Percentiles rank a stretch among this genome's conserved stretches.
phyloP scores from a whole-genome alignment of 2,888 invertebrate species.

The Callinectes sapidus region DNA sequence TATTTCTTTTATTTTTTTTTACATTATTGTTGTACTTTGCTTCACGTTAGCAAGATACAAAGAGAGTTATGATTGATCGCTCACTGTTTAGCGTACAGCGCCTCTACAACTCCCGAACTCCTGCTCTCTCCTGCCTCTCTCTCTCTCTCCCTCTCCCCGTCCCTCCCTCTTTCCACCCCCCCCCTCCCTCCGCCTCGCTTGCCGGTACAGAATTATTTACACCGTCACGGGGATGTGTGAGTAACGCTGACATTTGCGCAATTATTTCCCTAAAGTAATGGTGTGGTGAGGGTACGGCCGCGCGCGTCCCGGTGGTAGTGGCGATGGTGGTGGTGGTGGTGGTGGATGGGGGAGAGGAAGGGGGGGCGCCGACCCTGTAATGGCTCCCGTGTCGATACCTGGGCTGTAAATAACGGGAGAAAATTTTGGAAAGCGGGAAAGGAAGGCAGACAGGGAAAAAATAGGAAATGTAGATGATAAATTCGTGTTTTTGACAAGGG shows the following conservation, averaged over 20 bases:
- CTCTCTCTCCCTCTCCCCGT: background rate
- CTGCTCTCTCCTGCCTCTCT: background rate
- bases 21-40: background rate
- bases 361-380: background rate
- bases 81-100: background rate
- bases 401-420: constrained; percentile 15
- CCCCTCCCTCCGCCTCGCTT: background rate
- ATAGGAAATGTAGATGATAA: background rate
- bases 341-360: background rate
- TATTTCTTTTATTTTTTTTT: background rate
- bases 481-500: background rate
- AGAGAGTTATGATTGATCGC: background rate
- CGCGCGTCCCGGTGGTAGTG: background rate
- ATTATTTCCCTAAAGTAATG: constrained; percentile 13
- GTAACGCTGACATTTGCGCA: constrained; percentile 7
- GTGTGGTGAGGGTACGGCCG: background rate
- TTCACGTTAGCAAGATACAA: background rate
- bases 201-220: background rate
- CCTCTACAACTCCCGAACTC: background rate
- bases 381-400: constrained; percentile 27
- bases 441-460: background rate
- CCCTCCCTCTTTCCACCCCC: background rate
- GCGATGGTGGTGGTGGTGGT: background rate
- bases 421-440: constrained; percentile 14
- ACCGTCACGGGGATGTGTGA: background rate